These are phyloP conservation scores for Periplaneta americana DNA, from an alignment of 1,140 invertebrate species.

Conservation along the genomic window DNA sequence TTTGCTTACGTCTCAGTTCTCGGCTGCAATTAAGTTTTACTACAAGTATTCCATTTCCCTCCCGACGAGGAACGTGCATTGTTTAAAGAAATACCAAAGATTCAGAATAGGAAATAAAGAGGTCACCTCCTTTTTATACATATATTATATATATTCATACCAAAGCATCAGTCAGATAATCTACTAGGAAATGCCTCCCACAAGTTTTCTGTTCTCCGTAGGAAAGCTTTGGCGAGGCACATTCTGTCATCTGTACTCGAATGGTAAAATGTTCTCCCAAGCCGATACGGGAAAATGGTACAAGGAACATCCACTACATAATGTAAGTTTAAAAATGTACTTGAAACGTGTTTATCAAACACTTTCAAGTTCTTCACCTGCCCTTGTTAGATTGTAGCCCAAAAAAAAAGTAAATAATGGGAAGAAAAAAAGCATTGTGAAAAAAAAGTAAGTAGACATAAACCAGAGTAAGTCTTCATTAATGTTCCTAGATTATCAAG, in stretches of 20 bases:
- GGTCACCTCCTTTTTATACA: conserved; percentile 4
- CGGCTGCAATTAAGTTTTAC: neutral
- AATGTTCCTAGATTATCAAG: conserved; percentile 7
- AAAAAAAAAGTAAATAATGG: neutral
- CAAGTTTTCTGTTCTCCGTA: neutral
- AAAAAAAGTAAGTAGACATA: neutral
- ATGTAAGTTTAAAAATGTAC: neutral
- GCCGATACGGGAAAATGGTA: neutral
- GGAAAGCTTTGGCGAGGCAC: neutral
- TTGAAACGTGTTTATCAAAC: neutral
- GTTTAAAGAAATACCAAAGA: conserved; percentile 3
- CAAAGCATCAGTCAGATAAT: conserved; percentile 4
- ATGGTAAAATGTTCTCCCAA: neutral
- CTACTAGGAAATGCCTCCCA: neutral
- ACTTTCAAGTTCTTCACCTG: neutral
- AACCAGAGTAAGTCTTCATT: neutral
- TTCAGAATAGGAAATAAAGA: neutral
- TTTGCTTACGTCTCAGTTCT: neutral
- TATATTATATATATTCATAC: neutral
- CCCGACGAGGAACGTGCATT: neutral
- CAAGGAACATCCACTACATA: neutral
- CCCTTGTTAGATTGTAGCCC: neutral
- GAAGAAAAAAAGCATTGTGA: neutral
- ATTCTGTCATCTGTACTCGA: neutral
- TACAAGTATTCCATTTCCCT: neutral